phyloP scores from a whole-genome alignment of 2,113 vertebrate species.

The Barbus barbus region DNA sequence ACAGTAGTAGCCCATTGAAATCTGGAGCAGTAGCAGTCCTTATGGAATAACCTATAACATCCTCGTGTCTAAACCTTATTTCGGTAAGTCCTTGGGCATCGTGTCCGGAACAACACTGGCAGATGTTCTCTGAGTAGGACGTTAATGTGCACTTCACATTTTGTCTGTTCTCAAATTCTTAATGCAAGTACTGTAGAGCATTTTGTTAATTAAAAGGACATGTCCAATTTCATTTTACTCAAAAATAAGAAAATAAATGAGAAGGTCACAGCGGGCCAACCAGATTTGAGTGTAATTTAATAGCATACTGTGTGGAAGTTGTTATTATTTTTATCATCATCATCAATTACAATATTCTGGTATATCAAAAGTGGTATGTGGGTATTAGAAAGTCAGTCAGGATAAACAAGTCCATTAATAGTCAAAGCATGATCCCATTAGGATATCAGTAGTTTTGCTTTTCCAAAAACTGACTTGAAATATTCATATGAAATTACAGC shows the following conservation, averaged over 20 bases:
- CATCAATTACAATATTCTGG: no score
- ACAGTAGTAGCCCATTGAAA: constrained; percentile 34
- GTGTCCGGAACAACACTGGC: constrained; percentile 58
- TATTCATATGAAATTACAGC: constrained; percentile 81
- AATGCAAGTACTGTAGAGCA: constrained; percentile 69
- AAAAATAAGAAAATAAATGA: constrained; percentile 65
- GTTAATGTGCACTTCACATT: constrained; percentile 58
- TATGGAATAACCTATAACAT: constrained; percentile 40
- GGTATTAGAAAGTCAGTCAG: constrained; percentile 52
- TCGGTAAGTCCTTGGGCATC: constrained; percentile 27
- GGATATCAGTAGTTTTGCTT: constrained; percentile 69
- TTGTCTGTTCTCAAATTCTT: constrained; percentile 59
- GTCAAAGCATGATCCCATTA: constrained; percentile 78
- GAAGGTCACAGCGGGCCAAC: constrained; percentile 65
- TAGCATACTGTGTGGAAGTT: constrained; percentile 57
- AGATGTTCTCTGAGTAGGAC: constrained; percentile 54
- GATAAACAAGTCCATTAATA: constrained; percentile 73
- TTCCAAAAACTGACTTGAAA: constrained; percentile 77
- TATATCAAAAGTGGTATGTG: constrained; percentile 57
- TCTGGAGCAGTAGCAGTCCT: constrained; percentile 44
- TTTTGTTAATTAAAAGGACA: constrained; percentile 74
- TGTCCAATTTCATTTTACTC: constrained; percentile 73
- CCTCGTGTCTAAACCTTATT: constrained; percentile 48
- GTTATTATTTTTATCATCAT: constrained; percentile 9
- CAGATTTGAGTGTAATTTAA: constrained; percentile 71